A percentile compares a stretch with the other conserved stretches of the same genome.
These are phyloP conservation scores for Trilocha varians DNA, from an alignment of 2,888 invertebrate genomes.

Conservation along the genomic window DNA sequence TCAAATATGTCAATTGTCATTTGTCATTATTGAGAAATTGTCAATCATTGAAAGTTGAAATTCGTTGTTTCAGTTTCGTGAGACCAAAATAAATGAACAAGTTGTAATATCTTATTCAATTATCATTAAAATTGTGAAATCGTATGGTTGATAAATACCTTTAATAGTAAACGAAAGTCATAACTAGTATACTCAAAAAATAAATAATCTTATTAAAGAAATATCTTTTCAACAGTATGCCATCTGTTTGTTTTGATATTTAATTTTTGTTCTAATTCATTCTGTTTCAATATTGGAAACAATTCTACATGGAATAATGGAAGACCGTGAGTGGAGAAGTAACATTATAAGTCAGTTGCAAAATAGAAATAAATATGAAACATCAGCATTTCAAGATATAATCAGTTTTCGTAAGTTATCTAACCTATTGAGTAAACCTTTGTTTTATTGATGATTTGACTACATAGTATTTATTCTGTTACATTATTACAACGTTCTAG, in stretches of 20 bases:
- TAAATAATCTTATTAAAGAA: slow-evolving; percentile 1
- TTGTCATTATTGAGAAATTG: too few relatives aligned
- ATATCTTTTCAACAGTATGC: slow-evolving; percentile 30
- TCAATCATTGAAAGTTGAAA: too few relatives aligned
- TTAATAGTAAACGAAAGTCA: too few relatives aligned
- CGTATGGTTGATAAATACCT: too few relatives aligned
- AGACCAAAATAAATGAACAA: too few relatives aligned
- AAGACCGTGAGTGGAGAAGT: slow-evolving; percentile 77
- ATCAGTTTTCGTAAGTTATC: slow-evolving; percentile 84
- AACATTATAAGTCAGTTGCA: slow-evolving; percentile 80
- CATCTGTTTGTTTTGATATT: slow-evolving; percentile 58
- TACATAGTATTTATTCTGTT: neutral
- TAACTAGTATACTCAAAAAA: too few relatives aligned
- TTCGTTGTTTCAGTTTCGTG: too few relatives aligned
- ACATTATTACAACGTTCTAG: neutral
- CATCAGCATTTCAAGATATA: slow-evolving; percentile 83
- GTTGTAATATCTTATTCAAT: too few relatives aligned
- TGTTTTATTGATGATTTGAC: slow-evolving; percentile 26
- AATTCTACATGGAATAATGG: slow-evolving; percentile 42
- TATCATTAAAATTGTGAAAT: too few relatives aligned
- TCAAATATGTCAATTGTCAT: too few relatives aligned
- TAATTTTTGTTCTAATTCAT: slow-evolving; percentile 26
- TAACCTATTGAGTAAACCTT: slow-evolving; percentile 38
- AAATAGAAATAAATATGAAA: slow-evolving; percentile 82
- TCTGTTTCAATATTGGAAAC: slow-evolving; percentile 18